Evolutionary conservation across 1,140 invertebrate species (phyloP), one percentile per base, ranked within the genome.

Genomic region (Thaumatotibia leucotreta): DNA sequence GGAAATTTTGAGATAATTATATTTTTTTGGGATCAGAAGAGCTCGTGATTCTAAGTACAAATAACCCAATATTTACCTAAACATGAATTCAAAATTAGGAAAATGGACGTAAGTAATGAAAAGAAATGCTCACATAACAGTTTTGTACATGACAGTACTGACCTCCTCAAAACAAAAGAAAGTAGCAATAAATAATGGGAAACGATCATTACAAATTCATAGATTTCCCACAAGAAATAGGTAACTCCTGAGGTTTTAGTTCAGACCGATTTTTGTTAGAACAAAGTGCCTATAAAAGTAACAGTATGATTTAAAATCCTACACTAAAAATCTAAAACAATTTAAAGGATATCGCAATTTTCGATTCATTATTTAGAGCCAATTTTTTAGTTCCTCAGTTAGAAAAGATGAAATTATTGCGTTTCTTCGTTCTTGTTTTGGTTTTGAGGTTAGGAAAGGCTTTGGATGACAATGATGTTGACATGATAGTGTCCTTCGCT

Each of bases 401-500:
- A 1, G 5, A 45, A 33, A 58, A 54, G 50, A 32, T 50, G 31
- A 33, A 50, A 31, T 11, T 54, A 32, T 35, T 54, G 20, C 14
- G 58, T 31, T 6, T 39, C 22, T 54, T 31, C 6, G 9, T 63
- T 32, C 3, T 54, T 8, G 50, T 61, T 39, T 4, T 70, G 27
- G 14, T 29, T 58, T 58, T 27, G 20, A 14, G 22, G n/a, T 29
- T 20, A 33, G 11, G 14, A 11, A 63, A 35, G 1, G 24, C 22
- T 62, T 35, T 63, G 20, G n/a, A 39, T 22, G 33, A 24, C 20
- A 20, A 69, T 45, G 54, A 62, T 20, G 29, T 65, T 23, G 65
- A 82, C 65, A 72, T 82, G 50, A 61, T 86, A 17, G 49, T 69
- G 5, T 84, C 80, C 0, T 86, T 85, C 66, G 32, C 80, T 3